Conservation (phyloP, 2,113 vertebrate genomes). For the Sapajus apella region DNA sequence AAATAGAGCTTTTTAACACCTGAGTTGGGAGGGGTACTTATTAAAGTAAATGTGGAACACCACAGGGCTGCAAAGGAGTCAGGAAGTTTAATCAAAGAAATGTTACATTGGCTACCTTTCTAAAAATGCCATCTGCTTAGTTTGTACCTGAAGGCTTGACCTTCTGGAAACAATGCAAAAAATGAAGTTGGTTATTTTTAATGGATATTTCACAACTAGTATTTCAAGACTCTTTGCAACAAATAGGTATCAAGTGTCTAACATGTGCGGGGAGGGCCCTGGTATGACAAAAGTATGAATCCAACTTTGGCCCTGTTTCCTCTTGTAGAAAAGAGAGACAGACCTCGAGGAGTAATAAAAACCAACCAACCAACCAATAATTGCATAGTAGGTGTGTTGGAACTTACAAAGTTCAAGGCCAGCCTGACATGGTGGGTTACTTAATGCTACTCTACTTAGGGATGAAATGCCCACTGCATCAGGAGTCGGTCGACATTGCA, state of each 20-base stretch:
- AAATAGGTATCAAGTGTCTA: constrained; percentile 12
- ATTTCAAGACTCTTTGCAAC: not conserved
- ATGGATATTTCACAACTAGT: not conserved
- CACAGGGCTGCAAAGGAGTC: not conserved
- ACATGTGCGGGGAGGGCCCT: not conserved
- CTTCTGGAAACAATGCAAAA: not conserved
- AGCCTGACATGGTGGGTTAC: not conserved
- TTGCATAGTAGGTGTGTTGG: not conserved
- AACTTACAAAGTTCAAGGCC: not conserved
- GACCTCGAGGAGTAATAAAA: not conserved
- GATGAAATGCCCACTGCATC: not conserved
- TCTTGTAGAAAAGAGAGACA: not conserved
- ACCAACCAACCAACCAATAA: not conserved
- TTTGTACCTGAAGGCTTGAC: not conserved
- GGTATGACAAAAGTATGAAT: not conserved
- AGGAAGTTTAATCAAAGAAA: not conserved
- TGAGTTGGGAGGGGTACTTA: not conserved
- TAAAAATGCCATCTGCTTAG: not conserved
- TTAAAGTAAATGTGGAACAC: not conserved
- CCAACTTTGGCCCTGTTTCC: not conserved
- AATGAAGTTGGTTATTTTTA: not conserved
- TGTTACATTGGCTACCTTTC: not conserved
- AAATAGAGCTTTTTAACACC: not conserved
- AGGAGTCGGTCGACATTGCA: not conserved
- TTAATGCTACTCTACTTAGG: not conserved